Base-by-base conservation (phyloP, 2,113 vertebrate species). In the Leptobrachium leishanense region DNA sequence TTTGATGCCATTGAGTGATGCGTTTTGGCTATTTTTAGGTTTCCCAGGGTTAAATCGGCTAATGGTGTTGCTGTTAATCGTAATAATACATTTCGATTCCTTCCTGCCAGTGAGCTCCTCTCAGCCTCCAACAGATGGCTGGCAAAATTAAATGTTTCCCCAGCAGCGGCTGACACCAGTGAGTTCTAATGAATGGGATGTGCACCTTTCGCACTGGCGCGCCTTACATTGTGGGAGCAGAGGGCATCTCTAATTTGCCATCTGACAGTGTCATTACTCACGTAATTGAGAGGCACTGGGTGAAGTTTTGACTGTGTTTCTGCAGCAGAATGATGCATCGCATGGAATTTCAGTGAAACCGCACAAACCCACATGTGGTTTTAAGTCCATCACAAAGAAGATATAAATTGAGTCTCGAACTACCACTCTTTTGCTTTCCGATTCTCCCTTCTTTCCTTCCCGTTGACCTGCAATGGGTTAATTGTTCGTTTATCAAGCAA, bases 301-400 rank as follows among this genome's bases (percentile, higher is more conserved):
- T 85, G 82, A 82, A 78, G 44, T 85, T 85, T 86, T 85, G 84
- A 82, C 67, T 89, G 83, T 81, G 77, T 80, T 54, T 68, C 82
- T 83, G 82, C 88, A 88, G 82, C 84, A 86, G 86, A 89, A 89
- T 89, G 88, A 91, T 88, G 86, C 84, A 88, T 75, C 79, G 69
- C 62, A 54, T 74, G 50, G 80, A 88, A 90, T 90, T 88, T 82
- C 82, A 84, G 75, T 83, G 84, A 85, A 59, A 85, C 85, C 77
- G 81, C 83, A 31, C 20, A 86, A 84, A 85, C 75, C 55, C 84
- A 85, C 31, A 43, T 85, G 81, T 83, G 86, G 85, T 86, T 31
- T 79, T 76, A 83, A 83, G 84, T 85, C 84, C 54, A 82, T 88
- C 86, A 89, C 85, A 88, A 87, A 89, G 85, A 84, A 88, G 80